Evolutionary conservation across 92 coral and sea anemone species (phyloP).

Genomic region (Actinostola sp.): DNA sequence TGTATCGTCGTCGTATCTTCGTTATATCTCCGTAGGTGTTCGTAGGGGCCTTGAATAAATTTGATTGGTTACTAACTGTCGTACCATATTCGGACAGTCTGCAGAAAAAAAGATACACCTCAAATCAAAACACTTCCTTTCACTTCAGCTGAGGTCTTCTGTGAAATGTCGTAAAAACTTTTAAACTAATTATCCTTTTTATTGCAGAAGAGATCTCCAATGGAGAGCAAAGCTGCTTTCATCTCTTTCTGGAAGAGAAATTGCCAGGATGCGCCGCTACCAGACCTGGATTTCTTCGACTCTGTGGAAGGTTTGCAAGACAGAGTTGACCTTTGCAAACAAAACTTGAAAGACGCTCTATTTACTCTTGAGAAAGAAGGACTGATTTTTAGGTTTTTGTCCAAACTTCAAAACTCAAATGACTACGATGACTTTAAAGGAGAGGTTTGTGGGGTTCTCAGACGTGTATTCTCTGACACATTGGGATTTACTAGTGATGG

Average conservation of each 20-base stretch:
- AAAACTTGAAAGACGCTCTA: constrained; percentile 61
- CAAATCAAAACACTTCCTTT: constrained; percentile 12
- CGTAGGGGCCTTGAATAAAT: not conserved
- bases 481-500: constrained; percentile 18
- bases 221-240: constrained; percentile 70
- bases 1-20: not conserved
- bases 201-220: constrained; percentile 35
- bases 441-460: constrained; percentile 49
- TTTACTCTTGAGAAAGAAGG: constrained; percentile 68
- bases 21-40: not conserved
- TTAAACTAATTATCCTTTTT: not conserved
- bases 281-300: constrained; percentile 59
- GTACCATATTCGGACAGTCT: not conserved
- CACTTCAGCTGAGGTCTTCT: not conserved
- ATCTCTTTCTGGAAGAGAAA: constrained; percentile 62
- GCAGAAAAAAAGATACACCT: constrained; percentile 2
- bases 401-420: constrained; percentile 44
- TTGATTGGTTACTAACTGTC: not conserved
- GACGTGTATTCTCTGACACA: constrained; percentile 52
- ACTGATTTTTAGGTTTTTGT: constrained; percentile 74
- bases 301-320: constrained; percentile 44
- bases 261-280: constrained; percentile 61
- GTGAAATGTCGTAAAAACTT: constrained; percentile 8
- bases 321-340: constrained; percentile 55
- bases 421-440: constrained; percentile 44